A percentile compares a stretch with the other conserved stretches of the same genome.
phyloP scores from a whole-genome alignment of 2,113 vertebrate genomes.

The Gopherus evgoodei region DNA sequence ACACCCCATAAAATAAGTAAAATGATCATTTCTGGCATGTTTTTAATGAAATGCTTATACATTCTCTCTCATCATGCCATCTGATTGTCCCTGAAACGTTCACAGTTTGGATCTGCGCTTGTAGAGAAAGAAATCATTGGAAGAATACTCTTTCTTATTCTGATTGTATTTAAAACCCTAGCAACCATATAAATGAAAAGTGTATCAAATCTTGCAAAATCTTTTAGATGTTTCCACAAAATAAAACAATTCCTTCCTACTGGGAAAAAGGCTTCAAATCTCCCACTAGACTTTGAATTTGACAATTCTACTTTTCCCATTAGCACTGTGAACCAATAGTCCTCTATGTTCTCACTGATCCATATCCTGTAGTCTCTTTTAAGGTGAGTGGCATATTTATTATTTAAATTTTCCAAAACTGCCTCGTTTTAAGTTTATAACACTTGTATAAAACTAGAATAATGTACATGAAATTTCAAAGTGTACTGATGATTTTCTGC shows the following conservation, averaged over 20 bases:
- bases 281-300: not conserved
- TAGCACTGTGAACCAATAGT: not conserved
- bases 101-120: too few species aligned
- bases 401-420: not conserved
- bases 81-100: not conserved
- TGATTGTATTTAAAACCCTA: not conserved
- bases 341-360: not conserved
- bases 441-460: not conserved
- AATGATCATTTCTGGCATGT: not conserved
- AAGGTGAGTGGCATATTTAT: not conserved
- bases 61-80: not conserved
- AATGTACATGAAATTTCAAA: not conserved
- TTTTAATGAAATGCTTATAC: not conserved
- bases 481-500: not conserved
- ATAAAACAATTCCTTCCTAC: not conserved
- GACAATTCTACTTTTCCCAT: not conserved
- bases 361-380: not conserved
- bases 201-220: not conserved
- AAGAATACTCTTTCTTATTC: not conserved
- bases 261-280: not conserved
- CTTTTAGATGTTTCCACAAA: not conserved
- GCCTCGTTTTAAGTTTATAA: not conserved
- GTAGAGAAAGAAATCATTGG: not conserved
- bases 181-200: not conserved
- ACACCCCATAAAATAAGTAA: not conserved